phyloP scores from a whole-genome alignment of 1,140 invertebrate genomes.

The Conopomorpha cramerella region DNA sequence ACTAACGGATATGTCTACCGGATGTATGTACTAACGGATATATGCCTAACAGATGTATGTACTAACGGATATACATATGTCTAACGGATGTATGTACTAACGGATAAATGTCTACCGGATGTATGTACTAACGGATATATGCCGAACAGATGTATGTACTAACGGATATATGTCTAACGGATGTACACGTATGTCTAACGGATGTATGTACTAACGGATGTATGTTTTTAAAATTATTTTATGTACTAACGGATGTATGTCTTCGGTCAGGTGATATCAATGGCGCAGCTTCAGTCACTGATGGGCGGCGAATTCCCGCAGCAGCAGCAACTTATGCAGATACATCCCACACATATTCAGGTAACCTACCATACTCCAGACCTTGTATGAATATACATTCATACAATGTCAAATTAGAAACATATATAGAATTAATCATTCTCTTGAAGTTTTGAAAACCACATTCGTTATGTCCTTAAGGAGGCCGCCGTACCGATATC shows the following conservation, averaged over 20 bases:
- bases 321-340: slow-evolving; percentile 47
- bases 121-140: not conserved
- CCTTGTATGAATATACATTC: no score
- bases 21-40: no score
- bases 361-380: no score
- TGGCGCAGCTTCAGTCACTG: slow-evolving; percentile 49
- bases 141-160: not conserved
- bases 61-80: no score
- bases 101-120: not conserved
- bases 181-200: not conserved
- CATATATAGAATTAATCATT: not conserved
- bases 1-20: no score
- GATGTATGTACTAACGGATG: no score
- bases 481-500: not conserved
- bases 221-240: no score
- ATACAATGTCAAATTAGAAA: not conserved
- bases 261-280: slow-evolving; percentile 42
- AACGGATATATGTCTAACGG: not conserved
- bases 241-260: not conserved
- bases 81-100: not conserved
- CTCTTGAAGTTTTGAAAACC: not conserved
- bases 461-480: no score
- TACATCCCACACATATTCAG: slow-evolving; percentile 52
- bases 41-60: no score
- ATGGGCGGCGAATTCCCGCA: slow-evolving; percentile 33